Evolutionary conservation across 2,888 invertebrate species (phyloP), one percentile per base, ranked within the genome.

Genomic region (Diplolepis rosae): DNA sequence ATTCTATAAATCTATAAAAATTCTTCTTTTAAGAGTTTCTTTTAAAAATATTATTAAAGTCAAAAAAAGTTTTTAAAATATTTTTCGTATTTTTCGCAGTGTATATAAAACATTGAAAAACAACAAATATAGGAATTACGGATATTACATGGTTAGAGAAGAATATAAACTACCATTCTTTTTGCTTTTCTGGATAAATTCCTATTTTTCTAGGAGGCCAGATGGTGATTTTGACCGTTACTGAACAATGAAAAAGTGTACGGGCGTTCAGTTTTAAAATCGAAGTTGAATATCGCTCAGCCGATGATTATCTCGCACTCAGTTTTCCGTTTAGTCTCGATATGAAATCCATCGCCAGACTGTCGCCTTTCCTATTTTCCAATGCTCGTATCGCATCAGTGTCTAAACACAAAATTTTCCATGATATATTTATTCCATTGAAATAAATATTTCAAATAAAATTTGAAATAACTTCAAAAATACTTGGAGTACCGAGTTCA

Each of bases 321-420:
- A 70, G 90, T 89, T 89, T 95, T 93, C 82, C 92, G 87, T 92
- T 93, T 77, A 94, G 91, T 87, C 93, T 95, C 87, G 96, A 96
- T 45, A 97, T 90, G 89, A 98, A 98, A 78, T 97, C 97, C 86
- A 93, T 93, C 22, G 98, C 97, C 89, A 94, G 93, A 87, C 94
- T 96, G 90, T 98, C 98, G 75, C 96, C 96, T 88, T 94, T 94
- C 66, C 97, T 91, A 68, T 93, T 92, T 85, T 96, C 95, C 77
- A 98, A 88, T 0, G 96, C 95, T 83, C 93, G 93, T 68, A 95
- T 90, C 7, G 93, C 93, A 79, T 94, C 94, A 30, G 93, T 92
- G 83, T 92, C 94, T 94, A 86, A 15, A 78, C 77, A 72, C 66
- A 75, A 77, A 61, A 65, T 54, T 24, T 56, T 51, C 4, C 61